Percentiles rank a stretch among this genome's conserved stretches.
Conservation (phyloP, 53 echinoderm and acorn worm species). For the Crossaster papposus region DNA sequence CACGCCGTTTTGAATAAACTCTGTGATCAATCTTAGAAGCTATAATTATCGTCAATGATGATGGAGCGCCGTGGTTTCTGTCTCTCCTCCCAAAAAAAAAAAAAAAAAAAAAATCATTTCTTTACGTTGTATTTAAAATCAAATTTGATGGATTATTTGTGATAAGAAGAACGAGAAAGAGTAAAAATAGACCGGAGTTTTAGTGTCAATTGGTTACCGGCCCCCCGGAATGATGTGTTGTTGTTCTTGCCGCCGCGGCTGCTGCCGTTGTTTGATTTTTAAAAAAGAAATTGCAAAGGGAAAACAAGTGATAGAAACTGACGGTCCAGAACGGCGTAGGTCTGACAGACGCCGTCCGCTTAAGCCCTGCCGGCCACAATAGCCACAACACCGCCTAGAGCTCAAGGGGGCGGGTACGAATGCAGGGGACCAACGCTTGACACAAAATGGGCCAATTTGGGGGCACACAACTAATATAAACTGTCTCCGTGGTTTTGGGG, state of each 20-base stretch:
- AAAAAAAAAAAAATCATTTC: no score
- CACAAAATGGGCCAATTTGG: slow-evolving; percentile 47
- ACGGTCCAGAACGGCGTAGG: slow-evolving; percentile 24
- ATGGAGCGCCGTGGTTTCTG: background rate
- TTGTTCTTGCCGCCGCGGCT: background rate
- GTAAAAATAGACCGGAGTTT: background rate
- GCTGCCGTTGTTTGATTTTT: background rate
- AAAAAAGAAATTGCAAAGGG: background rate
- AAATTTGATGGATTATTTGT: slow-evolving; percentile 33
- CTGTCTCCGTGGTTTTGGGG: slow-evolving; percentile 5
- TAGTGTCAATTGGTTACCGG: background rate
- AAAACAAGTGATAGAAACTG: slow-evolving; percentile 1
- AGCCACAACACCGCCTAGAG: slow-evolving; percentile 45
- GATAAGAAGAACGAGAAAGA: background rate
- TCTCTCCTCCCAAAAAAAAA: background rate
- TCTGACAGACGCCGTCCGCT: slow-evolving; percentile 34
- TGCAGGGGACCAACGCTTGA: background rate
- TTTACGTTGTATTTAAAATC: background rate
- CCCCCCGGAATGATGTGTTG: background rate
- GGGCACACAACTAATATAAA: no score
- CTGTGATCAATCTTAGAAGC: background rate
- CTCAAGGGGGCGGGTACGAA: slow-evolving; percentile 10
- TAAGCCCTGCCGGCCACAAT: background rate
- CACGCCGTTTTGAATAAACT: background rate
- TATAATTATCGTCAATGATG: background rate